Evolutionary conservation across 2,797 vertebrate genomes (phyloP).

Genomic region (Galaxias olidus): DNA sequence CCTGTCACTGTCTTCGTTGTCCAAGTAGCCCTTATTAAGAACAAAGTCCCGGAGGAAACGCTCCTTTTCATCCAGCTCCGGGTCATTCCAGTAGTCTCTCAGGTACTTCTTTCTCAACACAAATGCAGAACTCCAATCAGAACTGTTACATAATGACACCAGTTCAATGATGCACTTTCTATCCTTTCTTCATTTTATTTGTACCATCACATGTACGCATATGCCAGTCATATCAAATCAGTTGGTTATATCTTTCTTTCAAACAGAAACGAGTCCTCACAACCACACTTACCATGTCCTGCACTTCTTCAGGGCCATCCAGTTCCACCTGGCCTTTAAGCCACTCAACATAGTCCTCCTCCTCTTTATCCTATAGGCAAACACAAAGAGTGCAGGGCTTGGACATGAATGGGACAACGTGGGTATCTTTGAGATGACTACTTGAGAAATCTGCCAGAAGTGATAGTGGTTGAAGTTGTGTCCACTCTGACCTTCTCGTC

Average conservation of each 20-base stretch:
- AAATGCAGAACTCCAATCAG: slow-evolving; percentile 11
- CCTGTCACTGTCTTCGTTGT: slow-evolving; percentile 64
- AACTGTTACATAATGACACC: too few species aligned
- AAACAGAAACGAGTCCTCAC: background rate
- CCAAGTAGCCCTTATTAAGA: slow-evolving; percentile 82
- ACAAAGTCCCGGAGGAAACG: slow-evolving; percentile 88
- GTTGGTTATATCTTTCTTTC: background rate
- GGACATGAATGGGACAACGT: too few species aligned
- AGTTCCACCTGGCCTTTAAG: slow-evolving; percentile 83
- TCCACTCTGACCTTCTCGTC: slow-evolving; percentile 78
- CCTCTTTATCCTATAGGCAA: slow-evolving; percentile 78
- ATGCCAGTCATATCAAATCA: too few species aligned
- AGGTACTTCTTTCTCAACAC: slow-evolving; percentile 76
- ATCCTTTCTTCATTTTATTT: too few species aligned
- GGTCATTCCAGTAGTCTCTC: slow-evolving; percentile 86
- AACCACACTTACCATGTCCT: slow-evolving; percentile 80
- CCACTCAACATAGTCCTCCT: slow-evolving; percentile 84
- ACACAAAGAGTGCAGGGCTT: too few species aligned
- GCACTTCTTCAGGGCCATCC: slow-evolving; percentile 66
- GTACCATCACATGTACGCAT: too few species aligned
- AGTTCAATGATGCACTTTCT: too few species aligned
- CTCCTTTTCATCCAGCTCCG: slow-evolving; percentile 84
- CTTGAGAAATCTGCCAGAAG: too few species aligned
- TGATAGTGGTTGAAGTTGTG: background rate
- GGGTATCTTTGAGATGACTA: too few species aligned